Base-by-base conservation (phyloP, 2,888 invertebrate species). In the Parnassius orleans region DNA sequence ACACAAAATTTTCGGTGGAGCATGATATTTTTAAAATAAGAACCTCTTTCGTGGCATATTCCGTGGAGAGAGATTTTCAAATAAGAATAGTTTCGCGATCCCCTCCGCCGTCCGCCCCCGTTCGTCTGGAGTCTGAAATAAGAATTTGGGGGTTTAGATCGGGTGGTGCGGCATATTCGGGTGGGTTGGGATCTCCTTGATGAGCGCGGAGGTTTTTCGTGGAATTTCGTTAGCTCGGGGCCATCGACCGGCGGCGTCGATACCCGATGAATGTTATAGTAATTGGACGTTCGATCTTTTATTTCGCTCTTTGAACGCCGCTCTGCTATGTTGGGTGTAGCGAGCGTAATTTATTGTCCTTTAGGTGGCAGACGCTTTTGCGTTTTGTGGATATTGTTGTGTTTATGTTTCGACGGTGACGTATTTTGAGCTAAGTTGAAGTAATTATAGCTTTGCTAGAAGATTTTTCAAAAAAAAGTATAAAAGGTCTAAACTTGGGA, bases 21-120 rank as follows among this genome's bases (percentile, higher is more conserved):
- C 90, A 90, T 90, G 90, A 90, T 91, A 91, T 91, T 91, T 90
- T 90, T 86, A 90, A 90, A 90, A 90, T 88, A 88, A 90, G 85
- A 89, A 88, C 85, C 87, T 89, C 89, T 87, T 86, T 87, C 88
- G 90, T 85, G 87, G 87, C 88, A 89, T 90, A 90, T 90, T 90
- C 90, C 90, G 89, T 87, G 84, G 90, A 87, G 90, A 87, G 85
- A 87, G 88, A 88, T 90, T 90, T 89, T 90, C 89, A 91, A 90
- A 90, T 90, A 90, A 90, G 90, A 90, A 90, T 90, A 91, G 90
- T 91, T 91, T 90, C 83, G 86, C 87, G 85, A 87, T 86, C 83
- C 85, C 86, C 85, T 86, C 77, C 74, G 65, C 61, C 68, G 70
- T 63, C 77, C 76, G 75, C 78, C 76, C 77, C 78, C 73, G 72